Evolutionary conservation across 2,113 vertebrate genomes (phyloP).

Genomic region (Thalassarche chlororhynchos): DNA sequence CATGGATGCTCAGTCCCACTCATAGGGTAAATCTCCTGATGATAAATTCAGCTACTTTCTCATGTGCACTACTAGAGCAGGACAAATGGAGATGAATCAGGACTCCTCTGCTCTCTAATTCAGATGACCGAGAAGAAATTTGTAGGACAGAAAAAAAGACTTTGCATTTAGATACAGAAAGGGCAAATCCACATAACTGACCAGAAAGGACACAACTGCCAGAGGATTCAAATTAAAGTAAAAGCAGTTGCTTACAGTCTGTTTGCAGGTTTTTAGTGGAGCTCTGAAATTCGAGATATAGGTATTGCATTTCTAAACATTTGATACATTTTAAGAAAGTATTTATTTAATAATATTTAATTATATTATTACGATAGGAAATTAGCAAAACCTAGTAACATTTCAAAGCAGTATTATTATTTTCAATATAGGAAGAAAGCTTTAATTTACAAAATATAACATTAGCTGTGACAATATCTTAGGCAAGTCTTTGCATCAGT

Average conservation of each 20-base stretch:
- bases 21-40: neutral
- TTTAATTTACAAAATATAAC: neutral
- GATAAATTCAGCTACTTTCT: neutral
- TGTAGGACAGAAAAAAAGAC: neutral
- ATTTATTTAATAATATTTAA: neutral
- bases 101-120: neutral
- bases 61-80: neutral
- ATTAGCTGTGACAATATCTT: neutral
- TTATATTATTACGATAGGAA: neutral
- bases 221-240: neutral
- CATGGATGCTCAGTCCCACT: neutral
- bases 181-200: neutral
- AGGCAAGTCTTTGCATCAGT: neutral
- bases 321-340: neutral
- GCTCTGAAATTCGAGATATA: neutral
- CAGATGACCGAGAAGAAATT: neutral
- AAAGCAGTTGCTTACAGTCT: neutral
- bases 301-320: neutral
- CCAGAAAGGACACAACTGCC: neutral
- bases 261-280: neutral
- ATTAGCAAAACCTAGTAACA: neutral
- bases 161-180: neutral
- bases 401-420: neutral
- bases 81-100: neutral
- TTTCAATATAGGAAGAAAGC: neutral